Evolutionary conservation across 2,797 vertebrate species (phyloP).

Genomic region (Sparus aurata): DNA sequence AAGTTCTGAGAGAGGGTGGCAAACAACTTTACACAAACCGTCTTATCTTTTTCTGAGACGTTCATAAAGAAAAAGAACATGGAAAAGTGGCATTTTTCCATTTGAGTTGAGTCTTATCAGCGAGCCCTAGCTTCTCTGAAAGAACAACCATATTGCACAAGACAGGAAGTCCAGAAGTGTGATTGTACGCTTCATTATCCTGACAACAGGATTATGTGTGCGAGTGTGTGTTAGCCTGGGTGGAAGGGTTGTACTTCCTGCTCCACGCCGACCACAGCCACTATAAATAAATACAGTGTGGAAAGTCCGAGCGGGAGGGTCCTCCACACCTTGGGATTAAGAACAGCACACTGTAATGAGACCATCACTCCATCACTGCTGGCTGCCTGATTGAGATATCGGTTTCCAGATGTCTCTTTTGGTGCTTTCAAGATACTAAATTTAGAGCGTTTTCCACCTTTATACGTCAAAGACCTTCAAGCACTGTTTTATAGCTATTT

Average conservation of each 20-base stretch:
- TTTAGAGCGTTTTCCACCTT: conserved; percentile 49
- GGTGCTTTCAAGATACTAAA: conserved; percentile 47
- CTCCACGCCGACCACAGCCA: conserved; percentile 59
- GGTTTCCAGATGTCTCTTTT: conserved; percentile 56
- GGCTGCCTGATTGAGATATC: conserved; percentile 49
- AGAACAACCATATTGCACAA: conserved; percentile 58
- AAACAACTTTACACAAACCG: background rate
- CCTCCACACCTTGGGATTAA: conserved; percentile 35
- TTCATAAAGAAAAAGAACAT: background rate
- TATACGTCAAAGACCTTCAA: conserved; percentile 42
- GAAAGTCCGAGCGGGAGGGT: conserved; percentile 58
- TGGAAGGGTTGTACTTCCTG: conserved; percentile 73
- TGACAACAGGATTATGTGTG: conserved; percentile 53
- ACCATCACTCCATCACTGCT: conserved; percentile 36
- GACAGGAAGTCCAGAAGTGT: conserved; percentile 69
- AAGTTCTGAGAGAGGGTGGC: background rate
- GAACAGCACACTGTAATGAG: conserved; percentile 28
- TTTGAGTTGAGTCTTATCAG: conserved; percentile 40
- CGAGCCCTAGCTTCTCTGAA: conserved; percentile 42
- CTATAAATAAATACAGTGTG: conserved; percentile 69
- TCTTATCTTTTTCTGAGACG: background rate
- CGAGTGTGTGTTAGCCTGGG: conserved; percentile 42
- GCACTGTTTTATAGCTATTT: conserved; percentile 50
- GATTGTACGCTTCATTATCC: conserved; percentile 58
- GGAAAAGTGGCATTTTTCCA: background rate